Conservation (phyloP, 1,140 invertebrate genomes). For the Philopotamus ludificatus region DNA sequence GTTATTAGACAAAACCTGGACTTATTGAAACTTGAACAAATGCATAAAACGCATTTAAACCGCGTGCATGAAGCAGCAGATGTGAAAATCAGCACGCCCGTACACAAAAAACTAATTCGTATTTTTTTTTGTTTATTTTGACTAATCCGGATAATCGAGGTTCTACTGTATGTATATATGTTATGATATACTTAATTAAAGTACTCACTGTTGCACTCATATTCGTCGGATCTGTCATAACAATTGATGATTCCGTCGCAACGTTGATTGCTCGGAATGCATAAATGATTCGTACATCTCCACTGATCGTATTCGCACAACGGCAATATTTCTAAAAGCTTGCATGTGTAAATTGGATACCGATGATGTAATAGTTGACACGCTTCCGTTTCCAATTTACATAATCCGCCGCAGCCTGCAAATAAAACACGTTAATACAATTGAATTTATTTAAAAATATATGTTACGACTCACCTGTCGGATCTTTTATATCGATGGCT, state of each 20-base stretch:
- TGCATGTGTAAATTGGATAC: constrained; percentile 55
- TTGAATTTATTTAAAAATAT: neutral
- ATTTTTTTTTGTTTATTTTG: too few species aligned
- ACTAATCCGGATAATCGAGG: too few species aligned
- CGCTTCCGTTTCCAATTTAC: constrained; percentile 66
- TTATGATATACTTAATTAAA: neutral
- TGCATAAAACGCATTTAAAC: too few species aligned
- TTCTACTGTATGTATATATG: too few species aligned
- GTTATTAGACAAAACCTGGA: too few species aligned
- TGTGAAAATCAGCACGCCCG: too few species aligned
- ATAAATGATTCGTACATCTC: constrained; percentile 71
- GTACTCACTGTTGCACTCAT: constrained; percentile 66
- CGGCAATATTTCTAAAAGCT: constrained; percentile 49
- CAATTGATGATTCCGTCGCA: constrained; percentile 80
- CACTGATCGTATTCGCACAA: constrained; percentile 61
- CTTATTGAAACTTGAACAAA: too few species aligned
- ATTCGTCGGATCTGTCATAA: constrained; percentile 77
- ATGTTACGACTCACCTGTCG: constrained; percentile 55
- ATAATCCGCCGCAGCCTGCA: constrained; percentile 69
- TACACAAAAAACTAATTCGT: too few species aligned
- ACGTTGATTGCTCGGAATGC: constrained; percentile 63
- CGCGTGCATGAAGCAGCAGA: too few species aligned
- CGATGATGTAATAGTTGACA: constrained; percentile 65
- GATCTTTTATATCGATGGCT: constrained; percentile 61
- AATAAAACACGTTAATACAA: neutral